phyloP scores from a whole-genome alignment of 2,888 invertebrate species.

The Drosophila neotestacea region DNA sequence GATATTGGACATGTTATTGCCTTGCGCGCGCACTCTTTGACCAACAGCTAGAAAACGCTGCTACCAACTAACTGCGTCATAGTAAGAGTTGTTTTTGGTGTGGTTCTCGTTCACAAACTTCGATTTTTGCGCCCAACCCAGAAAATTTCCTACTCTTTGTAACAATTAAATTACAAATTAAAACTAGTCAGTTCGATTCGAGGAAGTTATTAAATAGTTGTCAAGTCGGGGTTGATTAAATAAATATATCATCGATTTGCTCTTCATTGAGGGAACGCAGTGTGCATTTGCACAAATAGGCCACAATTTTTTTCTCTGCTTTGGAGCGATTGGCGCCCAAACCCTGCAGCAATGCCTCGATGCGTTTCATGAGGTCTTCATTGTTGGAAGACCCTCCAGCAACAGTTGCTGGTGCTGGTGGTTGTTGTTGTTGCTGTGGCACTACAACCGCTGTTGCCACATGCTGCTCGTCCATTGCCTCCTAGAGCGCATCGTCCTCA shows the following conservation, averaged over 20 bases:
- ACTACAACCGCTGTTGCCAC: slow-evolving; percentile 4
- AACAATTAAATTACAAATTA: slow-evolving; percentile 7
- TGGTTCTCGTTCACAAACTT: slow-evolving; percentile 22
- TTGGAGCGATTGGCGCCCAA: slow-evolving; percentile 76
- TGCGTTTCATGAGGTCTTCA: slow-evolving; percentile 66
- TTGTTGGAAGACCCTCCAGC: neutral
- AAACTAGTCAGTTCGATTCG: slow-evolving; percentile 20
- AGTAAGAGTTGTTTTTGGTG: slow-evolving; percentile 57
- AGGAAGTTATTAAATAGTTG: neutral
- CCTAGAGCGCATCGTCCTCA: slow-evolving; percentile 79
- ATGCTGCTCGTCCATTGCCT: slow-evolving; percentile 80
- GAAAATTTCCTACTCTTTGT: neutral
- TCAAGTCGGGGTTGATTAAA: slow-evolving; percentile 46
- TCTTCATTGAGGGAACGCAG: slow-evolving; percentile 74
- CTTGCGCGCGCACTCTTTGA: slow-evolving; percentile 78
- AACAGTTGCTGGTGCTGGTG: neutral
- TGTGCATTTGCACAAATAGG: slow-evolving; percentile 81
- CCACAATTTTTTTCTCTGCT: slow-evolving; percentile 81
- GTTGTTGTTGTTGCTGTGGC: neutral
- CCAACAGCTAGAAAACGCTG: slow-evolving; percentile 43
- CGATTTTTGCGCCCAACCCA: slow-evolving; percentile 53
- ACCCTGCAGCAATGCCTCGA: slow-evolving; percentile 77
- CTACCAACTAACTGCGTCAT: slow-evolving; percentile 65
- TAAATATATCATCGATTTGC: slow-evolving; percentile 75
- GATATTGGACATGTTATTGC: slow-evolving; percentile 76